These are phyloP conservation scores for Phylloscopus whistleri DNA, from an alignment of 2,113 vertebrate genomes.

Conservation along the genomic window DNA sequence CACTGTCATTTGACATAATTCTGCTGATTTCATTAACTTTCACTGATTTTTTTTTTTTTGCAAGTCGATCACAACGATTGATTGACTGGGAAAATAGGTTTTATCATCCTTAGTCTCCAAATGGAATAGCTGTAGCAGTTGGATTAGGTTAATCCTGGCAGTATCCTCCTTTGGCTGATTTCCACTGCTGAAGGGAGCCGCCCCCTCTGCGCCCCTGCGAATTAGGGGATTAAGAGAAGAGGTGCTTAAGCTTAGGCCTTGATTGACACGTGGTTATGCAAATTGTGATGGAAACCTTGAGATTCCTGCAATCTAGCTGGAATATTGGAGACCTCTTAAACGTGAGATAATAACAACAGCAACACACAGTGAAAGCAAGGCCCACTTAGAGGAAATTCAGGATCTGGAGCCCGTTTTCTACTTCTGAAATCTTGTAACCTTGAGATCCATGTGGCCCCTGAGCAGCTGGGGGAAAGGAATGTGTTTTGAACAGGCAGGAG, in stretches of 20 bases:
- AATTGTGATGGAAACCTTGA: neutral
- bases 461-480: neutral
- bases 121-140: slow-evolving; percentile 7
- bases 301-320: neutral
- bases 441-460: neutral
- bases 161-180: neutral
- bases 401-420: neutral
- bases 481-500: neutral
- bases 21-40: slow-evolving; percentile 33
- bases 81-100: slow-evolving; percentile 39
- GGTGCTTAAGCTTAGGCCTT: neutral
- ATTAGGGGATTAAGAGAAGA: slow-evolving; percentile 49
- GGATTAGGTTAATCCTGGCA: slow-evolving; percentile 33
- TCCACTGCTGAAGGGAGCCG: neutral
- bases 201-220: neutral
- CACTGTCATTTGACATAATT: neutral
- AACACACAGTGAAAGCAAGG: neutral
- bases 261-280: neutral
- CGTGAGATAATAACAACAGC: fast-evolving
- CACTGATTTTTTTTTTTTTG: neutral
- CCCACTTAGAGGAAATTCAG: fast-evolving
- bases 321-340: neutral
- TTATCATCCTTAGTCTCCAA: slow-evolving; percentile 22
- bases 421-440: neutral
- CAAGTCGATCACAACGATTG: slow-evolving; percentile 12